These are phyloP conservation scores for Platichthys stellatus DNA, from an alignment of 2,113 vertebrate genomes.

Conservation along the genomic window DNA sequence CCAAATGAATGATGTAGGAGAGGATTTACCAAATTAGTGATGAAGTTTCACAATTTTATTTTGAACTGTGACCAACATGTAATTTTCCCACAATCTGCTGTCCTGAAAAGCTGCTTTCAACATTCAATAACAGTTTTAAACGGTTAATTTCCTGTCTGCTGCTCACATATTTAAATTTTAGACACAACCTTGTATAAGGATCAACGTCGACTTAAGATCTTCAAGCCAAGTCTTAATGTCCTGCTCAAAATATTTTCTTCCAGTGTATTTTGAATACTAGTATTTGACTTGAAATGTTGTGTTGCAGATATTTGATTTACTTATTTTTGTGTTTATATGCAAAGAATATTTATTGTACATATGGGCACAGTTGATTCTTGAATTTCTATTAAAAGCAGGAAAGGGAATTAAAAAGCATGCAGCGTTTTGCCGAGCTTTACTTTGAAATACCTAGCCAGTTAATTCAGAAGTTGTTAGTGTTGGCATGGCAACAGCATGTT, in stretches of 20 bases:
- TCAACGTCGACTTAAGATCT: slow-evolving; percentile 18
- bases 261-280: slow-evolving; percentile 34
- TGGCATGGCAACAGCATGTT: slow-evolving; percentile 38
- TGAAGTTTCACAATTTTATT: slow-evolving; percentile 29
- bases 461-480: slow-evolving; percentile 20
- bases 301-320: slow-evolving; percentile 43
- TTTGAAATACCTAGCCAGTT: slow-evolving; percentile 2
- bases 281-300: slow-evolving; percentile 33
- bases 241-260: slow-evolving; percentile 9
- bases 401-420: slow-evolving; percentile 80
- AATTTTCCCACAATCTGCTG: slow-evolving; percentile 43
- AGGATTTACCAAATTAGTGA: slow-evolving; percentile 8
- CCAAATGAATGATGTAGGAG: neutral
- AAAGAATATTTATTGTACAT: slow-evolving; percentile 81
- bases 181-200: slow-evolving; percentile 10
- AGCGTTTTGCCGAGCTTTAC: neutral
- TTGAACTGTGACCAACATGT: slow-evolving; percentile 18
- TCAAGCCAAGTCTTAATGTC: slow-evolving; percentile 56
- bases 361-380: slow-evolving; percentile 81
- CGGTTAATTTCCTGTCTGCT: slow-evolving; percentile 7
- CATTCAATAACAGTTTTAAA: neutral
- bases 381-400: slow-evolving; percentile 82
- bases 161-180: slow-evolving; percentile 29
- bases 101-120: slow-evolving; percentile 24
- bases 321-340: slow-evolving; percentile 64